Conservation (phyloP, 2,888 invertebrate species). For the Lepas anatifera region DNA sequence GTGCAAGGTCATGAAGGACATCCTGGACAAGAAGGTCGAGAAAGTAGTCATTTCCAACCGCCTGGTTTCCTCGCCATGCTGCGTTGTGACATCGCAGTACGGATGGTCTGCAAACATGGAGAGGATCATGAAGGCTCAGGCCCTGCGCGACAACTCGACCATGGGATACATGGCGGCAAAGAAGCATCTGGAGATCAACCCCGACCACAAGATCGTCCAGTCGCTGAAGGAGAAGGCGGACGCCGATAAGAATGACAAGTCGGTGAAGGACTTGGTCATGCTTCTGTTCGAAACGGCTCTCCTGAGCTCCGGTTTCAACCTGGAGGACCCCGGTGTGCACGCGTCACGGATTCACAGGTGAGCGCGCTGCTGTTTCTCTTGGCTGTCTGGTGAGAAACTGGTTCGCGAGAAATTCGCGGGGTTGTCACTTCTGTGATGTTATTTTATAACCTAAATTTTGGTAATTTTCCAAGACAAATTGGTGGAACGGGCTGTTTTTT, state of each 20-base stretch:
- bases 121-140: slow-evolving; percentile 99
- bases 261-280: slow-evolving; percentile 93
- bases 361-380: neutral
- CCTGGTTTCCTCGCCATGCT: slow-evolving; percentile 93
- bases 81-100: slow-evolving; percentile 96
- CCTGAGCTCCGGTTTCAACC: slow-evolving; percentile 86
- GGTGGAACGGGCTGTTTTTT: no score
- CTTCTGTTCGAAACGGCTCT: slow-evolving; percentile 91
- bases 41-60: slow-evolving; percentile 95
- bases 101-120: slow-evolving; percentile 99
- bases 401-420: no score
- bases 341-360: slow-evolving; percentile 76
- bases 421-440: no score
- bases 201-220: slow-evolving; percentile 87
- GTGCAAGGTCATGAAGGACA: slow-evolving; percentile 89
- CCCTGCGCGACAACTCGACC: slow-evolving; percentile 90
- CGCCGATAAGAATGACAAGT: slow-evolving; percentile 94
- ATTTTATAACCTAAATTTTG: no score
- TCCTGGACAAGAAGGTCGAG: slow-evolving; percentile 95
- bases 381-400: no score
- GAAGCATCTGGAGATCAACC: slow-evolving; percentile 97
- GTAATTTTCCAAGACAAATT: no score
- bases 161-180: slow-evolving; percentile 99
- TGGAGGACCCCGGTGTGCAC: slow-evolving; percentile 87
- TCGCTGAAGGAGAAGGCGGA: slow-evolving; percentile 82